Conservation (phyloP, 2,888 invertebrate genomes). For the Callinectes sapidus region DNA sequence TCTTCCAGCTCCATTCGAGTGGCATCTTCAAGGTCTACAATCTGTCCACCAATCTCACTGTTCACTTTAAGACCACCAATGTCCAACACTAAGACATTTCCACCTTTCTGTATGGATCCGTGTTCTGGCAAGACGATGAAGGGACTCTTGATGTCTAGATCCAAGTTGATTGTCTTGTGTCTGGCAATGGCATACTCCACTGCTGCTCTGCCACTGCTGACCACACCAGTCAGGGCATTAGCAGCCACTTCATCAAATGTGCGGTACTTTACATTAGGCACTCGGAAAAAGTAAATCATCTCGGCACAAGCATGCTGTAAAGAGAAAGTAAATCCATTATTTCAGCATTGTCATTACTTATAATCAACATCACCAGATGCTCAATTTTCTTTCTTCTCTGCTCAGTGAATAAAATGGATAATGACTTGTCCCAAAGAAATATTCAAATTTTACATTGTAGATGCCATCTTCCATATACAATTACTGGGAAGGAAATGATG, state of each 20-base stretch:
- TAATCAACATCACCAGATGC: too few relatives aligned
- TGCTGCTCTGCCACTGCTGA: conserved; percentile 76
- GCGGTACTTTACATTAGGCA: conserved; percentile 73
- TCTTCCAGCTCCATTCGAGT: conserved; percentile 90
- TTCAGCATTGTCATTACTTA: too few relatives aligned
- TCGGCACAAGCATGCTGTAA: conserved; percentile 84
- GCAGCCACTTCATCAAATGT: conserved; percentile 73
- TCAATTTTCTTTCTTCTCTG: neutral
- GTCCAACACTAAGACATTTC: conserved; percentile 84
- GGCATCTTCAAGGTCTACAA: conserved; percentile 82
- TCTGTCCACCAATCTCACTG: conserved; percentile 84
- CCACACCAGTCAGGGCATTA: conserved; percentile 76
- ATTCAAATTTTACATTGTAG: neutral
- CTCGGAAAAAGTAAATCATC: conserved; percentile 82
- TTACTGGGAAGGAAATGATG: neutral
- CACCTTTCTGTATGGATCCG: conserved; percentile 80
- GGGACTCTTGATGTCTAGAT: conserved; percentile 85
- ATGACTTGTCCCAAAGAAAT: neutral
- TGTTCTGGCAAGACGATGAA: conserved; percentile 86
- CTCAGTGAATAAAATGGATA: neutral
- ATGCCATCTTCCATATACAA: neutral
- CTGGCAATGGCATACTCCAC: conserved; percentile 79
- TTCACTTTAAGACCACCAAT: conserved; percentile 83
- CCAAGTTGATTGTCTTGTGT: conserved; percentile 82
- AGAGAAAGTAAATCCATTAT: neutral